Base-by-base conservation (phyloP, 2,888 invertebrate species). In the Trypoxylon attenuatum region DNA sequence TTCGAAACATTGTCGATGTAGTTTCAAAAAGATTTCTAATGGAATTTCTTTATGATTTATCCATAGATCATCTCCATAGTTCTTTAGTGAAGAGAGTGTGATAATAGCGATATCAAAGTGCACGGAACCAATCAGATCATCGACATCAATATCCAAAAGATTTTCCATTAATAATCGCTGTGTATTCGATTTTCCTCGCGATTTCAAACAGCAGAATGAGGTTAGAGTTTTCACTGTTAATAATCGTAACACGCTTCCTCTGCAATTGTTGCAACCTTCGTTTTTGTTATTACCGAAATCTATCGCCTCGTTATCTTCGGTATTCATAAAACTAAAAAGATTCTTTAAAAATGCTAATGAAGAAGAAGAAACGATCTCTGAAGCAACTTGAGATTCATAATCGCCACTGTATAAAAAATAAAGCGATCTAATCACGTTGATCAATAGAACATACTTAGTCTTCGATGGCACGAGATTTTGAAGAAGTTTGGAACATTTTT, bases 41-140 rank as follows among this genome's bases (percentile, higher is more conserved):
- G 42, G 80, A 41, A 16, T 71, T 68, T 15, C 79, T 51, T 50
- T 83, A 49, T 49, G 76, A 2, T 64, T 64, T 49, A 23, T 3
- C 39, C 56, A 53, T 22, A 73, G 55, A 25, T 75, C 27, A 51
- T 59, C 16, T 0, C 61, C 53, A 0, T 81, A 79, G 10, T 73
- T 69, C 18, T 63, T 64, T 5, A 87, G 65, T n/a, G 79, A 78
- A 49, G 84, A 73, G 15, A 89, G 61, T 39, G 88, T 79, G 4
- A 77, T 77, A 27, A 87, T 64, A n/a, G 82, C 79, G 77, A 83
- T 73, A 55, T 79, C 78, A 1, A 83, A 71, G 45, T 86, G 80
- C 6, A 67, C 52, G n/a, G 61, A 54, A 2, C 63, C 55, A 0
- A 59, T 65, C 5, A 73, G 57, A 19, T 77, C 71, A 22, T 82